Base-by-base conservation (phyloP, 23 tunicate genomes). In the Oikopleura albicans region DNA sequence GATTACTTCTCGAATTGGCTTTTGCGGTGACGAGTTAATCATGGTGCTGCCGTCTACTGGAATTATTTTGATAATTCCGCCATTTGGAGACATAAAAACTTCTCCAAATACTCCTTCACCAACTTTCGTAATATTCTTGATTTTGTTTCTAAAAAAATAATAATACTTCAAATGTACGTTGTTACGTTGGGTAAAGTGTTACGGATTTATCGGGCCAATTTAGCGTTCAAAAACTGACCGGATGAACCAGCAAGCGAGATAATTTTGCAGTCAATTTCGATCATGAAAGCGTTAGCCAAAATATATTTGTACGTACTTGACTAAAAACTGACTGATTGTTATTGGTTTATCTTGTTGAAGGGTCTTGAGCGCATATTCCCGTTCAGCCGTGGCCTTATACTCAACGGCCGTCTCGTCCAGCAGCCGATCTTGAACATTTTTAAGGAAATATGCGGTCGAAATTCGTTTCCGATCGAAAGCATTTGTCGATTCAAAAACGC, bases 101-200 rank as follows among this genome's bases (percentile, higher is more conserved):
- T 71, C 79, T 2, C 79, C 79, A 29, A 71, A 71, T 16, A 71
- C 79, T 34, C 79, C 79, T 71, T 71, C 79, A 16, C 79, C 79
- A 71, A 71, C 35, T 71, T 71, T 71, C 2, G 2, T 29, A 27
- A 31, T 71, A 2, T 16, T 31, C 37, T 71, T 71, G 36, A 71
- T 16, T 12, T 71, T 71, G 35, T 2, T 2, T 2, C 79, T 71
- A 16, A 71, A 71, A 71, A 8, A 49, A 8, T 22, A 49, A 49
- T 49, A 8, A 49, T 8, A 49, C 16, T 49, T 22, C 8, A 49
- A 49, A n/a, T n/a, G n/a, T n/a, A n/a, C n/a, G n/a, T n/a, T n/a
- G n/a, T n/a, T n/a, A n/a, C n/a, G n/a, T n/a, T n/a, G n/a, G n/a
- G n/a, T n/a, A n/a, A n/a, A n/a, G n/a, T n/a, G n/a, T n/a, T n/a